Conservation (phyloP, 2,113 vertebrate genomes). For the Cervus canadensis region DNA sequence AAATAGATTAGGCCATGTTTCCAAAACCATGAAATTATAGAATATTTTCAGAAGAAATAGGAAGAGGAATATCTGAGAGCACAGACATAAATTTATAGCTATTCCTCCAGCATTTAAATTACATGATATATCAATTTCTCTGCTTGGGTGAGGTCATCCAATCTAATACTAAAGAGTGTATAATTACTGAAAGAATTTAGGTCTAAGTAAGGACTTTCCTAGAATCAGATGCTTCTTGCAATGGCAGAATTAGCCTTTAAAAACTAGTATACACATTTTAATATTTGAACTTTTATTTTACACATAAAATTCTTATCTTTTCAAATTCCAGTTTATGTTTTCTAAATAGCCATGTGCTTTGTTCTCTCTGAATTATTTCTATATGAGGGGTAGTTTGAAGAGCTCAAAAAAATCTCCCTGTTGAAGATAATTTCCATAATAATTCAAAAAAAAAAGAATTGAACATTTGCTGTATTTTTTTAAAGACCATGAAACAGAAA, state of each 20-base stretch:
- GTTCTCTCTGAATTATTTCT: constrained; percentile 29
- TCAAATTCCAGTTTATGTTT: constrained; percentile 44
- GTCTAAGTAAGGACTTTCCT: not conserved
- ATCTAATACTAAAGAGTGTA: not conserved
- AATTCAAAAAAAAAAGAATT: constrained; percentile 47
- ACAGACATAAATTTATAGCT: not conserved
- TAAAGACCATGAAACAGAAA: constrained; percentile 33
- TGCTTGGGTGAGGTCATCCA: not conserved
- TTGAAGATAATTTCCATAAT: constrained; percentile 55
- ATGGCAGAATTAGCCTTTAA: not conserved
- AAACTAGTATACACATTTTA: not conserved
- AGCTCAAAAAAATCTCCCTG: not conserved
- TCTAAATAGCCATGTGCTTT: constrained; percentile 24
- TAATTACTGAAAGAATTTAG: not conserved
- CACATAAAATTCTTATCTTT: not conserved
- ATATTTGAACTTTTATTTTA: constrained; percentile 38
- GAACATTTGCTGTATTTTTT: constrained; percentile 41
- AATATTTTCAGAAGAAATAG: constrained; percentile 6
- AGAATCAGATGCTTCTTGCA: constrained; percentile 3
- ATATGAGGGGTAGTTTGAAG: not conserved
- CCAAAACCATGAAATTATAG: constrained; percentile 5
- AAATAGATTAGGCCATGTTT: constrained; percentile 31
- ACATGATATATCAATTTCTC: not conserved
- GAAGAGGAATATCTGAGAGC: not conserved
- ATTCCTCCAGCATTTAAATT: constrained; percentile 5